Conservation (phyloP, 2,888 invertebrate species). For the Agrochola macilenta region DNA sequence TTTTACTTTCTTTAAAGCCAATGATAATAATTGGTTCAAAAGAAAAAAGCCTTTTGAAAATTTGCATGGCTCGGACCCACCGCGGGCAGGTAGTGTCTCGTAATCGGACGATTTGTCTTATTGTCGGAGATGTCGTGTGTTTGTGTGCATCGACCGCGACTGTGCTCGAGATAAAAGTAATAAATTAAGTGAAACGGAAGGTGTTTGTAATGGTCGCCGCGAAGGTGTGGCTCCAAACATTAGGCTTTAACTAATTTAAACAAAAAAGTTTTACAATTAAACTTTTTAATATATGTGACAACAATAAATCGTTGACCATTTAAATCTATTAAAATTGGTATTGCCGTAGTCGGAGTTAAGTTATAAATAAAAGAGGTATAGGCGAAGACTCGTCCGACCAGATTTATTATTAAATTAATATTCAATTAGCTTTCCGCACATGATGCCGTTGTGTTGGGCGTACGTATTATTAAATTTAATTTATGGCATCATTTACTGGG, state of each 20-base stretch:
- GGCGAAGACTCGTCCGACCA: slow-evolving; percentile 83
- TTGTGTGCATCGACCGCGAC: slow-evolving; percentile 88
- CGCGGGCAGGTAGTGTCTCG: slow-evolving; percentile 87
- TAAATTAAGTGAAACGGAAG: slow-evolving; percentile 89
- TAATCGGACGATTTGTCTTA: slow-evolving; percentile 90
- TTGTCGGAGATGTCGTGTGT: slow-evolving; percentile 88
- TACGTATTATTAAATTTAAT: slow-evolving; percentile 89
- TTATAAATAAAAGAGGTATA: slow-evolving; percentile 84
- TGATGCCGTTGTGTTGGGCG: slow-evolving; percentile 87
- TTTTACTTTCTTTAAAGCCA: slow-evolving; percentile 84
- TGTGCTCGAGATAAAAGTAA: slow-evolving; percentile 88
- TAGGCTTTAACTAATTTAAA: slow-evolving; percentile 73
- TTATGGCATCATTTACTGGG: slow-evolving; percentile 89
- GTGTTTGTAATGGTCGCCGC: slow-evolving; percentile 85
- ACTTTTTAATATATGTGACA: slow-evolving; percentile 62
- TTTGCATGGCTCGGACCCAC: slow-evolving; percentile 86
- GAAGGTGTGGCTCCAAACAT: slow-evolving; percentile 83
- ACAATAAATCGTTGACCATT: slow-evolving; percentile 73
- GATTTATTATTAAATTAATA: slow-evolving; percentile 90
- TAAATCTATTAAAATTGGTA: slow-evolving; percentile 73
- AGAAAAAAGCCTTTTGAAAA: slow-evolving; percentile 73
- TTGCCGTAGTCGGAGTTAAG: slow-evolving; percentile 79
- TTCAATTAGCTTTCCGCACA: slow-evolving; percentile 91
- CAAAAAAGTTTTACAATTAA: slow-evolving; percentile 64
- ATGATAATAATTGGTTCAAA: slow-evolving; percentile 79